A percentile compares a stretch with the other conserved stretches of the same genome.
Evolutionary conservation across 2,888 invertebrate genomes (phyloP).

Genomic region (Hyalella azteca): DNA sequence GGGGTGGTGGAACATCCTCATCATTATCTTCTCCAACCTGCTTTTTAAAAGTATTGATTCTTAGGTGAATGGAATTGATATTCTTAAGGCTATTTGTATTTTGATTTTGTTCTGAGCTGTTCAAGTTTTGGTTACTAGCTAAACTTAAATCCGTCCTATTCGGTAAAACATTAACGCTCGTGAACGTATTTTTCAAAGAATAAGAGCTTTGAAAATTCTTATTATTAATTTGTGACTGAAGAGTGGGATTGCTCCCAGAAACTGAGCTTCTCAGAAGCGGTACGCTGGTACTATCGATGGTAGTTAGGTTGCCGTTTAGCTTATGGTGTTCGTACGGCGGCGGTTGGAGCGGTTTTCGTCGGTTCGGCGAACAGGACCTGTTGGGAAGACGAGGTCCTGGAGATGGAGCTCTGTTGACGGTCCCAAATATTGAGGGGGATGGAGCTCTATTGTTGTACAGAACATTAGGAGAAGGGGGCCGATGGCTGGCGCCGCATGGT

Average conservation of each 20-base stretch:
- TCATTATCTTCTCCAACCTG: background rate
- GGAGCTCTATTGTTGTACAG: conserved; percentile 10
- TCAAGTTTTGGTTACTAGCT: background rate
- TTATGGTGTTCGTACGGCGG: conserved; percentile 11
- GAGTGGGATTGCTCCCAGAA: background rate
- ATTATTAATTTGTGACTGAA: background rate
- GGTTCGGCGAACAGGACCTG: conserved; percentile 21
- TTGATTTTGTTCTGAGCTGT: background rate
- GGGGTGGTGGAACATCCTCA: conserved; percentile 21
- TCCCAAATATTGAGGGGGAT: background rate
- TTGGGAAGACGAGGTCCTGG: background rate
- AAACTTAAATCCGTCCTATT: background rate
- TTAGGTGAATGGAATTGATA: background rate
- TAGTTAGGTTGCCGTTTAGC: background rate
- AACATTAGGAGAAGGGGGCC: conserved; percentile 1
- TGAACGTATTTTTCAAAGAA: background rate
- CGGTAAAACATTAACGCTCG: background rate
- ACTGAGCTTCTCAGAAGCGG: background rate
- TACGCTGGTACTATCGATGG: background rate
- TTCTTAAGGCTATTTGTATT: background rate
- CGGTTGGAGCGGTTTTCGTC: conserved; percentile 6
- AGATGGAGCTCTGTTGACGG: conserved; percentile 2
- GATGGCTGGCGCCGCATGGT: background rate
- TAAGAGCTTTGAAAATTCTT: background rate
- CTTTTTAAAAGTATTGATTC: background rate